Percentiles rank a stretch among this genome's conserved stretches.
Conservation (phyloP, 2,797 vertebrate species). For the Adrianichthys oophorus region DNA sequence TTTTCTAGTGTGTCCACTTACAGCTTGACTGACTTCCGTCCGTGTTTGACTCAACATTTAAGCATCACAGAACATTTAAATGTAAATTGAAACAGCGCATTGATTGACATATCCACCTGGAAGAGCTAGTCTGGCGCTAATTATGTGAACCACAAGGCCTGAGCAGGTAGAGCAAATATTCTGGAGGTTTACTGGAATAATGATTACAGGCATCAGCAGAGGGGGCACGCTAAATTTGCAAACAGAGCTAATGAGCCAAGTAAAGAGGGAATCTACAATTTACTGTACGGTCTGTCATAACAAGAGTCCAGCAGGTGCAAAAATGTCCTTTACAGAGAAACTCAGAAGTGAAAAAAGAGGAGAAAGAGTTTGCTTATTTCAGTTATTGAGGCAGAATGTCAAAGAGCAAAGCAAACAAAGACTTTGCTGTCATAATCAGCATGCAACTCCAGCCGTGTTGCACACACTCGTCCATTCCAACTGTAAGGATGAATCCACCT, state of each 20-base stretch:
- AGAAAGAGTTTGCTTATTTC: not conserved
- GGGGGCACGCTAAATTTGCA: constrained; percentile 21
- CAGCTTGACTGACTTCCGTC: not conserved
- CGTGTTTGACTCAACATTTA: not conserved
- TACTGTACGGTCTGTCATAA: no score
- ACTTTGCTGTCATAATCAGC: constrained; percentile 14
- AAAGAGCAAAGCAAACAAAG: constrained; percentile 2
- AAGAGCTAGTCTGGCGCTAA: constrained; percentile 5
- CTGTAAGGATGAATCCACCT: constrained; percentile 65
- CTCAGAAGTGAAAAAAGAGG: constrained; percentile 5
- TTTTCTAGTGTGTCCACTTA: no score
- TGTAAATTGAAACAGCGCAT: constrained; percentile 8
- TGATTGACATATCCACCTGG: constrained; percentile 39
- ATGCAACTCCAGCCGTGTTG: constrained; percentile 27
- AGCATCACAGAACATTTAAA: constrained; percentile 4
- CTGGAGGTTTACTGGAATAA: constrained; percentile 25
- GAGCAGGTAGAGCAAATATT: constrained; percentile 20
- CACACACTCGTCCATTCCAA: constrained; percentile 47
- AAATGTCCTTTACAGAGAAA: constrained; percentile 16
- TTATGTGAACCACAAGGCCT: constrained; percentile 28
- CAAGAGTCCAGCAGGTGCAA: not conserved
- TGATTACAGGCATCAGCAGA: constrained; percentile 29
- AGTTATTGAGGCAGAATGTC: constrained; percentile 20
- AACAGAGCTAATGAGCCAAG: constrained; percentile 11
- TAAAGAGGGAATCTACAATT: not conserved